Percentiles rank a stretch among this genome's conserved stretches.
These are phyloP conservation scores for Dromius quadrimaculatus DNA, from an alignment of 2,888 invertebrate genomes.

Conservation along the genomic window DNA sequence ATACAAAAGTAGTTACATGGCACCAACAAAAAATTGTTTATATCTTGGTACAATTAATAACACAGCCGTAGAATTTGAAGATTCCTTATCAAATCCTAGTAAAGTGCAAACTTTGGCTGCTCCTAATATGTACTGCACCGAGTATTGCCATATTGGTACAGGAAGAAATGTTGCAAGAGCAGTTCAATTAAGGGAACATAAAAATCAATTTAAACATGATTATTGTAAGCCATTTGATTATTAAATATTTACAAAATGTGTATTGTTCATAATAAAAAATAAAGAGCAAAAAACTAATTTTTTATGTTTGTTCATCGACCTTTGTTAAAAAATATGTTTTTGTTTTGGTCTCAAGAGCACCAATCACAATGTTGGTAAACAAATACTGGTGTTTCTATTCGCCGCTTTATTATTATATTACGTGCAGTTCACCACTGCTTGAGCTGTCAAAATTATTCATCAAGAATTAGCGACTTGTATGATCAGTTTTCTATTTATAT, in stretches of 20 bases:
- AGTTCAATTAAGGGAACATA: constrained; percentile 53
- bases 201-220: constrained; percentile 14
- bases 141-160: constrained; percentile 65
- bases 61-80: constrained; percentile 59
- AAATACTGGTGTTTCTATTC: constrained; percentile 32
- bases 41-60: constrained; percentile 42
- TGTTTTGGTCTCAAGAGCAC: constrained; percentile 60
- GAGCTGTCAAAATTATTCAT: background rate
- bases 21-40: constrained; percentile 57
- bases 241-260: constrained; percentile 17
- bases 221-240: constrained; percentile 8
- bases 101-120: constrained; percentile 63
- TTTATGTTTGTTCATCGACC: constrained; percentile 52
- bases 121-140: constrained; percentile 66
- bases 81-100: constrained; percentile 59
- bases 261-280: constrained; percentile 25
- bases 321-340: constrained; percentile 58
- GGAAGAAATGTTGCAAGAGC: constrained; percentile 63
- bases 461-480: too few relatives aligned
- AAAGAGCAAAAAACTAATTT: constrained; percentile 39
- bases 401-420: background rate
- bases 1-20: constrained; percentile 60
- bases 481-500: too few relatives aligned
- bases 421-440: constrained; percentile 2
- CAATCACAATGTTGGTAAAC: constrained; percentile 56